Base-by-base conservation (phyloP, 1,140 invertebrate genomes). In the Calephelis virginiensis region DNA sequence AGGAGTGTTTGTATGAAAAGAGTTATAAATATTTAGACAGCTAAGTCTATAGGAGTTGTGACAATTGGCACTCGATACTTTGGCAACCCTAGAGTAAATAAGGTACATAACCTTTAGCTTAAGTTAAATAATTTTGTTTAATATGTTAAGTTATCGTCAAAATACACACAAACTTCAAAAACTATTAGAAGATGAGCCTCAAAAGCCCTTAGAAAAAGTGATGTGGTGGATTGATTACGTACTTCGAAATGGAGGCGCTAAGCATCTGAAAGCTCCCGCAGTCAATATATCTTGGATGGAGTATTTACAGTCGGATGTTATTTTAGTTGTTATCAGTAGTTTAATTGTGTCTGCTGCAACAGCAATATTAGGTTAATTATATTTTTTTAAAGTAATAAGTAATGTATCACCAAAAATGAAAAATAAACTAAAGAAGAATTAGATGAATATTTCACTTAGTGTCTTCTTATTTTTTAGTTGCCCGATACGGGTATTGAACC, bases 191-290 rank as follows among this genome's bases (percentile, higher is more conserved):
- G 53, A 56, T 56, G 28, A 56, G 28, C 53, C 53, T 0, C 53
- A 37, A 37, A 12, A 56, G 28, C 53, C 53, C 7, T 4, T 56
- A 56, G 53, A 56, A 28, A 14, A 10, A 56, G 53, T 8, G 28
- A 56, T 56, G 9, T 56, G 53, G 53, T 56, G 53, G 53, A 56
- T 56, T 28, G 53, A 56, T 37, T 56, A 56, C 1, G 53, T 56
- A 12, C 28, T 56, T 10, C 17, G 53, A 28, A 56, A 56, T 10
- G 53, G 53, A 28, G 53, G 53, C 7, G 17, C 53, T 3, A 56
- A 56, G 10, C 53, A 56, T 37, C 53, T 56, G 6, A 14, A 17
- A 8, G 17, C 53, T 12, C 53, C 53, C 6, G 53, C 53, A 12
- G 17, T 9, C 11, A 56, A 56, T 56, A 56, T 56, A 17, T 6